Evolutionary conservation across 2,888 invertebrate genomes (phyloP).

Genomic region (Dromius quadrimaculatus): DNA sequence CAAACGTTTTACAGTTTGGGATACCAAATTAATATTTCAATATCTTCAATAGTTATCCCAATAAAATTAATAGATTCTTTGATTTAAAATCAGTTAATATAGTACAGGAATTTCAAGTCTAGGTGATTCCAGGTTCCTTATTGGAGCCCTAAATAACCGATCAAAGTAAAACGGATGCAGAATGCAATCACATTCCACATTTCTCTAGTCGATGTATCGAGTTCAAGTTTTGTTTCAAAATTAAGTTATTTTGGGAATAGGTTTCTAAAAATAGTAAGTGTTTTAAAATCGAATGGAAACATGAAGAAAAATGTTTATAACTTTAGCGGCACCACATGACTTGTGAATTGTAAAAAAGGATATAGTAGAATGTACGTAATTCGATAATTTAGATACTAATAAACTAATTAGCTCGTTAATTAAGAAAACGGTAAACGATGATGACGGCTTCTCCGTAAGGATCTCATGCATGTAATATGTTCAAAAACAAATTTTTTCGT

Average conservation of each 20-base stretch:
- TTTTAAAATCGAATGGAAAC: constrained; percentile 8
- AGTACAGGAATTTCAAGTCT: too few relatives aligned
- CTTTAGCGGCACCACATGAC: neutral
- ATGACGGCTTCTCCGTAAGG: constrained; percentile 8
- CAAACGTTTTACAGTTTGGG: too few relatives aligned
- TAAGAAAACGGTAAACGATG: constrained; percentile 31
- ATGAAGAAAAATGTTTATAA: neutral
- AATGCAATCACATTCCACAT: too few relatives aligned
- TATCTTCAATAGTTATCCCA: too few relatives aligned
- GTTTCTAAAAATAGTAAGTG: constrained; percentile 19
- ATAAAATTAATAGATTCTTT: too few relatives aligned
- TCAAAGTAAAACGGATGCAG: too few relatives aligned
- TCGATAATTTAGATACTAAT: constrained; percentile 18
- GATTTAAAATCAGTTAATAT: too few relatives aligned
- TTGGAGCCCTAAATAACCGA: too few relatives aligned
- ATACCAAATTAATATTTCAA: too few relatives aligned
- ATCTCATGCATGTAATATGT: constrained; percentile 15
- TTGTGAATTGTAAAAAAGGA: neutral
- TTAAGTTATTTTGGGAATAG: constrained; percentile 11
- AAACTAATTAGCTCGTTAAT: constrained; percentile 45
- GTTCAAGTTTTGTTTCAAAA: constrained; percentile 12
- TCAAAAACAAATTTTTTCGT: too few relatives aligned
- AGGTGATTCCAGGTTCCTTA: too few relatives aligned
- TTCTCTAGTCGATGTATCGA: constrained; percentile 6
- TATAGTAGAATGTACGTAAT: neutral